Percentiles rank a stretch among this genome's conserved stretches.
phyloP scores from a whole-genome alignment of 2,797 vertebrate species.

The Sebastes oblongus region DNA sequence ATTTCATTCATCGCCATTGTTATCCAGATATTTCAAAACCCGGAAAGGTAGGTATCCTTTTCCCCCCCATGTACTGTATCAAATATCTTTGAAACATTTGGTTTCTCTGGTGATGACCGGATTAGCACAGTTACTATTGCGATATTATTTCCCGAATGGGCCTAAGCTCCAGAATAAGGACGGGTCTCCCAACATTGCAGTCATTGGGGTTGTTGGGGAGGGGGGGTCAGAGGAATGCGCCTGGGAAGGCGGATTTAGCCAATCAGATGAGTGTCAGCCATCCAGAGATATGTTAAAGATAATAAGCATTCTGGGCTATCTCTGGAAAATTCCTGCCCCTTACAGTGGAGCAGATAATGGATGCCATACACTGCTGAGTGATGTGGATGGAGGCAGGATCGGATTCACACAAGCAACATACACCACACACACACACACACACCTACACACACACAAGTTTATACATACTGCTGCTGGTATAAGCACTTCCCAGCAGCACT shows the following conservation, averaged over 20 bases:
- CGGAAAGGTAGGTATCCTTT: too few species aligned
- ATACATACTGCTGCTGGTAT: slow-evolving; percentile 59
- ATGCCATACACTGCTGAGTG: slow-evolving; percentile 66
- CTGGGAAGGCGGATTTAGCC: slow-evolving; percentile 65
- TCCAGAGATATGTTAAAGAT: slow-evolving; percentile 79
- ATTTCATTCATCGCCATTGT: background rate
- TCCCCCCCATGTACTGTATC: background rate
- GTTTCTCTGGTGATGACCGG: background rate
- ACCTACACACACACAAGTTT: slow-evolving; percentile 1
- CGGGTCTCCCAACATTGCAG: slow-evolving; percentile 8
- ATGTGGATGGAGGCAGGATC: slow-evolving; percentile 69
- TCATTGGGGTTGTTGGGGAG: background rate
- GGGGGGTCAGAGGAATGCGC: slow-evolving; percentile 57
- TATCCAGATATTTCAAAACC: background rate
- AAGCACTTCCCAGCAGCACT: slow-evolving; percentile 62
- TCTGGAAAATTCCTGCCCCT: slow-evolving; percentile 73
- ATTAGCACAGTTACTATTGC: slow-evolving; percentile 3
- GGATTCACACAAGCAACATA: slow-evolving; percentile 48
- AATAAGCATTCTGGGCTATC: slow-evolving; percentile 72
- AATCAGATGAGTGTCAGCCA: slow-evolving; percentile 79
- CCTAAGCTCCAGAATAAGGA: background rate
- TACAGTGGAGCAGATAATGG: slow-evolving; percentile 73
- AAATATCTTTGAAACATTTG: background rate
- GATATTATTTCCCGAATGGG: too few species aligned
- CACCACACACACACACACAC: slow-evolving; percentile 8